A percentile compares a stretch with the other conserved stretches of the same genome.
Conservation (phyloP, 2,797 vertebrate species). For the Hydrolagus colliei region DNA sequence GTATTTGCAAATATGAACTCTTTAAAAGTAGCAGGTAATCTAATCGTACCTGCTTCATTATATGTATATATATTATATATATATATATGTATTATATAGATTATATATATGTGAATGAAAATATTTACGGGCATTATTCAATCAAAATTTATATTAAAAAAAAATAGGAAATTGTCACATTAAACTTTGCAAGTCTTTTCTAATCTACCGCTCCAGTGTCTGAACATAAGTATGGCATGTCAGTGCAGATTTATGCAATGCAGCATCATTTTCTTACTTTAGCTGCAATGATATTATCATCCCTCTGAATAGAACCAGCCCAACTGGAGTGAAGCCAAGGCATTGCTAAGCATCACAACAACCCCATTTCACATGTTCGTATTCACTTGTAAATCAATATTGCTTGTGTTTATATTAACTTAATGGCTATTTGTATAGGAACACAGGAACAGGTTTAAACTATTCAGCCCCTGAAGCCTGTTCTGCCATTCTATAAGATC, state of each 20-base stretch:
- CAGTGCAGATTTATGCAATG: conserved; percentile 12
- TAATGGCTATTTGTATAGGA: too few species aligned
- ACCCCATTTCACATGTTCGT: conserved; percentile 26
- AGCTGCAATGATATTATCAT: conserved; percentile 21
- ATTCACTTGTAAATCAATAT: neutral
- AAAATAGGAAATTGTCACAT: too few species aligned
- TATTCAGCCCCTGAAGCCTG: too few species aligned
- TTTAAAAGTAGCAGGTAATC: too few species aligned
- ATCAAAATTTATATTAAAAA: too few species aligned
- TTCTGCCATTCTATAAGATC: too few species aligned
- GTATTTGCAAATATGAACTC: too few species aligned
- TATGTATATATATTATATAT: too few species aligned
- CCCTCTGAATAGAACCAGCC: conserved; percentile 24
- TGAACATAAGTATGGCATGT: neutral
- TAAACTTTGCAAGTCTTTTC: neutral
- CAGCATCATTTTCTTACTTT: conserved; percentile 29
- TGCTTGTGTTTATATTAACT: neutral
- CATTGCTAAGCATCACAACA: conserved; percentile 20
- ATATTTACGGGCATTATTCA: too few species aligned
- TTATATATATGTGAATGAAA: too few species aligned
- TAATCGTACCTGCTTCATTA: too few species aligned
- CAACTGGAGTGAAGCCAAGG: conserved; percentile 23
- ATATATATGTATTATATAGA: too few species aligned
- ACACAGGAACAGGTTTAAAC: neutral
- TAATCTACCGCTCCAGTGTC: neutral